Conservation (phyloP, 1,140 invertebrate genomes). For the Cherax quadricarinatus region DNA sequence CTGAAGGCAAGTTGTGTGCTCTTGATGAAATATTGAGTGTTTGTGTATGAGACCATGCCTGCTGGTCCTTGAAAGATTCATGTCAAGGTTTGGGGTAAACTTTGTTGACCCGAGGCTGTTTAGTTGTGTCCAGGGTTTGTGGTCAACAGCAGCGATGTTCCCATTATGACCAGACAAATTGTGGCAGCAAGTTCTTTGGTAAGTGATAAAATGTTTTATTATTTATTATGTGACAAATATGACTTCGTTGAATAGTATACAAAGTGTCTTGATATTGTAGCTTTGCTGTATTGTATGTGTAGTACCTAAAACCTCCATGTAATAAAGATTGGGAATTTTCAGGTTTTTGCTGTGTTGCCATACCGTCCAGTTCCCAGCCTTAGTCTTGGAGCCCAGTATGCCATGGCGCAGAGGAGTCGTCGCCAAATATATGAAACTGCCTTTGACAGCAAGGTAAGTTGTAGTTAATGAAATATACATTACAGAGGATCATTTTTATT, state of each 20-base stretch:
- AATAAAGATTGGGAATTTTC: background rate
- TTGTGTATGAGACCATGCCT: background rate
- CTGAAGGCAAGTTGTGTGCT: background rate
- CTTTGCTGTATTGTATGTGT: too few relatives aligned
- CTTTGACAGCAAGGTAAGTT: constrained; percentile 90
- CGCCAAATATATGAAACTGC: constrained; percentile 91
- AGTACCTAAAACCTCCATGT: too few relatives aligned
- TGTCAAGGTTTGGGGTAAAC: background rate
- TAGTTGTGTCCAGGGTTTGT: constrained; percentile 10
- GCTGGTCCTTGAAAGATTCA: background rate
- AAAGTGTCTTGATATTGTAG: too few relatives aligned
- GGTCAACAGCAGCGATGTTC: constrained; percentile 24
- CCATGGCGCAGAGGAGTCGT: constrained; percentile 80
- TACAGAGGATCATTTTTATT: too few relatives aligned
- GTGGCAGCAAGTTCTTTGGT: constrained; percentile 54
- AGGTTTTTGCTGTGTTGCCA: constrained; percentile 65
- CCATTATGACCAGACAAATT: constrained; percentile 65
- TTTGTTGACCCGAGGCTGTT: constrained; percentile 2
- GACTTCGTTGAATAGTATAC: too few relatives aligned
- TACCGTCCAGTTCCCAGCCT: constrained; percentile 66
- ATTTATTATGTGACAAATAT: background rate
- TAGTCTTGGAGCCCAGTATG: constrained; percentile 70
- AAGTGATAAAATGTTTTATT: background rate
- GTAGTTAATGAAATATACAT: constrained; percentile 73
- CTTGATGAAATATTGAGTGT: background rate